These are phyloP conservation scores for Cossypha niveicapilla DNA, from an alignment of 2,797 vertebrate genomes.

Conservation along the genomic window DNA sequence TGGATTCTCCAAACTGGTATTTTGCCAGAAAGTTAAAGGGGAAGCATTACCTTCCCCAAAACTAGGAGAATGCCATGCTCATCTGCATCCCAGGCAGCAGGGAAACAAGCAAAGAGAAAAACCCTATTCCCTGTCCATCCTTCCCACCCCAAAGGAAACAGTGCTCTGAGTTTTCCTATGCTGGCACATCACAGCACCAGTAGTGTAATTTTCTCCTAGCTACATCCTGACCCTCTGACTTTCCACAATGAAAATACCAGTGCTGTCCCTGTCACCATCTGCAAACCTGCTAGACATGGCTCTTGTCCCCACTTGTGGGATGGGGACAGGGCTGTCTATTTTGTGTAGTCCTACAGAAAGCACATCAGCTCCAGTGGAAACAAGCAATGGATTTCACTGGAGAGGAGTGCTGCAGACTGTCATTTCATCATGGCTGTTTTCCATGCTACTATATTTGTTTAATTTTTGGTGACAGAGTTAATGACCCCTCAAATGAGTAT, in stretches of 20 bases:
- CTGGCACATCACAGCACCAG: not conserved
- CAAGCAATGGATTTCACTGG: not conserved
- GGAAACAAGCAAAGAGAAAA: not conserved
- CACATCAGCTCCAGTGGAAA: not conserved
- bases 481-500: not conserved
- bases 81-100: not conserved
- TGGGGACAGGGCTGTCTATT: not conserved
- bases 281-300: not conserved
- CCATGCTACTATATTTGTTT: not conserved
- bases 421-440: not conserved
- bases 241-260: rapidly evolving
- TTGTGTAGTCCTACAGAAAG: not conserved
- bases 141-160: not conserved
- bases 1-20: not conserved
- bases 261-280: rapidly evolving
- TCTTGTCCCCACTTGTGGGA: not conserved
- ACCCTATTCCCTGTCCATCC: not conserved
- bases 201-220: not conserved
- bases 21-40: not conserved
- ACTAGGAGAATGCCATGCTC: not conserved
- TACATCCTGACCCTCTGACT: not conserved
- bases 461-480: not conserved
- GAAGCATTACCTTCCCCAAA: not conserved
- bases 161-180: not conserved
- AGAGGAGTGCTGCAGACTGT: not conserved